A percentile compares a stretch with the other conserved stretches of the same genome.
Conservation (phyloP, 1,140 invertebrate species). For the Atta texana region DNA sequence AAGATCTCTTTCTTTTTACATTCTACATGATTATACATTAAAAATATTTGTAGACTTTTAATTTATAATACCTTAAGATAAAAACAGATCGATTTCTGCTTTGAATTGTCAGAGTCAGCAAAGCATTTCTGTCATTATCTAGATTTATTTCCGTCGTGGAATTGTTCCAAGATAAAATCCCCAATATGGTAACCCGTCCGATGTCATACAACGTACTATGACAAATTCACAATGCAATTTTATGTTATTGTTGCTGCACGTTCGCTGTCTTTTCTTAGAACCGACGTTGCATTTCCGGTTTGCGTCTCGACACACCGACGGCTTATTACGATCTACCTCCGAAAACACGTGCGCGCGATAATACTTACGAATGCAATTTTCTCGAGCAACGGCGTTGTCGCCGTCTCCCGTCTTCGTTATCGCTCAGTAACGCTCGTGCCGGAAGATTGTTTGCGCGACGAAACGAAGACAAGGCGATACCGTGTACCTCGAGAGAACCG, state of each 20-base stretch:
- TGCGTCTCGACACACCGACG: conserved; percentile 38
- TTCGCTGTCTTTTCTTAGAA: conserved; percentile 23
- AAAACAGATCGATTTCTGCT: background rate
- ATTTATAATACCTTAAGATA: background rate
- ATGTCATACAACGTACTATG: conserved; percentile 1
- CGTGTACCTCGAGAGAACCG: conserved; percentile 39
- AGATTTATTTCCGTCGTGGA: conserved; percentile 38
- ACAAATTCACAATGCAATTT: conserved; percentile 45
- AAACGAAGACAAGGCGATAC: conserved; percentile 54
- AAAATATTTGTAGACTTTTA: background rate
- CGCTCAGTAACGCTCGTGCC: conserved; percentile 45
- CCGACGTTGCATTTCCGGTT: conserved; percentile 56
- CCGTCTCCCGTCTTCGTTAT: conserved; percentile 35
- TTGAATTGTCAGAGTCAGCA: background rate
- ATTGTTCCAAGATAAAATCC: conserved; percentile 33
- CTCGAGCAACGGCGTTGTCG: conserved; percentile 33
- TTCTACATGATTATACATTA: background rate
- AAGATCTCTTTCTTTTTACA: background rate
- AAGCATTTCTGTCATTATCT: conserved; percentile 15
- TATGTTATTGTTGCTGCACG: conserved; percentile 33
- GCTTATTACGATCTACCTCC: conserved; percentile 59
- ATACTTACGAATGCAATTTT: conserved; percentile 65
- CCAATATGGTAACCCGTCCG: conserved; percentile 21
- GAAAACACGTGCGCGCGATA: conserved; percentile 60
- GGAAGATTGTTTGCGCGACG: conserved; percentile 36